Conservation (phyloP, 2,888 invertebrate genomes). For the Dione vanillae region DNA sequence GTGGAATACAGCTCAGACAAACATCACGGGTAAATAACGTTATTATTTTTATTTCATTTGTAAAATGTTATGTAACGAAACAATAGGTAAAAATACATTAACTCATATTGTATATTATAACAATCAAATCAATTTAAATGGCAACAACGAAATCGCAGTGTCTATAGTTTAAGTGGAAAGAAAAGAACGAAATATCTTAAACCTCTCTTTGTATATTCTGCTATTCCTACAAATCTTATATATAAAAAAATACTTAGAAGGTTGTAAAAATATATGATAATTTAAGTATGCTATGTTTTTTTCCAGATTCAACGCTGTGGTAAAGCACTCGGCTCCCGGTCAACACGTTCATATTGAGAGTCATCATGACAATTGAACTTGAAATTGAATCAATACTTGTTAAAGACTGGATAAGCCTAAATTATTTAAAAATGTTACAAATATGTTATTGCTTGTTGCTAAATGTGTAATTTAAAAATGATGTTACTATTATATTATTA, state of each 20-base stretch:
- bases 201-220: too few species aligned
- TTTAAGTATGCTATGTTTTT: conserved; percentile 22
- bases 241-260: not conserved
- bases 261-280: not conserved
- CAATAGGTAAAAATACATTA: not conserved
- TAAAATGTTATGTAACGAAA: too few species aligned
- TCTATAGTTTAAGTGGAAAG: too few species aligned
- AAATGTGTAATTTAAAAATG: conserved; percentile 66
- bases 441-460: conserved; percentile 66
- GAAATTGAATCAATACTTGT: conserved; percentile 47
- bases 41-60: not conserved
- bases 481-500: conserved; percentile 48
- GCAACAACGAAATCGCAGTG: too few species aligned
- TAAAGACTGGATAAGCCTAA: conserved; percentile 46
- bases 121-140: too few species aligned
- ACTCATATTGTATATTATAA: too few species aligned
- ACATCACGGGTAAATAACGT: conserved; percentile 76
- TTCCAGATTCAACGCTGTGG: conserved; percentile 84
- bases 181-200: too few species aligned
- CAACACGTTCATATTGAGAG: conserved; percentile 71
- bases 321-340: conserved; percentile 81
- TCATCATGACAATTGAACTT: conserved; percentile 60
- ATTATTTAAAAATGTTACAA: conserved; percentile 44
- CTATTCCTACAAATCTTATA: too few species aligned
- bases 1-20: conserved; percentile 86